Evolutionary conservation across 2,888 invertebrate species (phyloP).

Genomic region (Sepiola atlantica): DNA sequence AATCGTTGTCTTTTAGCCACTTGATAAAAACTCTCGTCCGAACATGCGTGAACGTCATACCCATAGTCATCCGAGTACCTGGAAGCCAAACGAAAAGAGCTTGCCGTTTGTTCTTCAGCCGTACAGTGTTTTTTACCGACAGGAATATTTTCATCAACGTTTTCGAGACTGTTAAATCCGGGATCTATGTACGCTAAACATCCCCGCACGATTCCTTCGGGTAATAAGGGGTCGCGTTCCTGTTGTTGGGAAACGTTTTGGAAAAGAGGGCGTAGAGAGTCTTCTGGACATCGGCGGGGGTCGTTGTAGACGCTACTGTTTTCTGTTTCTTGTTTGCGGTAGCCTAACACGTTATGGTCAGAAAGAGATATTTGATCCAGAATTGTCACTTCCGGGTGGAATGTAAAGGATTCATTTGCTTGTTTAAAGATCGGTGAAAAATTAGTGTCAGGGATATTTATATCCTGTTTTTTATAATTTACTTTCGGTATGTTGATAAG

Average conservation of each 20-base stretch:
- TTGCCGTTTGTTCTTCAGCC: not conserved
- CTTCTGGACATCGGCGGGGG: not conserved
- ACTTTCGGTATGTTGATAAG: not conserved
- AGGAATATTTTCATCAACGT: not conserved
- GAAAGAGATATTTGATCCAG: not conserved
- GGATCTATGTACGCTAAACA: not conserved
- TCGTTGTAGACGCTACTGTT: not conserved
- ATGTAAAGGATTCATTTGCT: not conserved
- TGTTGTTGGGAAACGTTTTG: not conserved
- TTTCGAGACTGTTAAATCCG: not conserved
- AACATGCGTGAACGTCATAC: not conserved
- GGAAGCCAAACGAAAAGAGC: not conserved
- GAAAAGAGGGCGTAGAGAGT: not conserved
- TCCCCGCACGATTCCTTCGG: not conserved
- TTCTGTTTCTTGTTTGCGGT: not conserved
- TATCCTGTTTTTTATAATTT: not conserved
- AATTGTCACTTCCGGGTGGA: not conserved
- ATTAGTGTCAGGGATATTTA: not conserved
- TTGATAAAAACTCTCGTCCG: not conserved
- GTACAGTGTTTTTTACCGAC: not conserved
- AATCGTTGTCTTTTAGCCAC: not conserved
- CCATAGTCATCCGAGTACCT: not conserved
- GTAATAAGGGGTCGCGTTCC: not conserved
- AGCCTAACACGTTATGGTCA: not conserved
- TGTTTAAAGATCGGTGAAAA: not conserved